These are phyloP conservation scores for Priocnemis perturbator DNA, from an alignment of 2,888 invertebrate species.

Conservation along the genomic window DNA sequence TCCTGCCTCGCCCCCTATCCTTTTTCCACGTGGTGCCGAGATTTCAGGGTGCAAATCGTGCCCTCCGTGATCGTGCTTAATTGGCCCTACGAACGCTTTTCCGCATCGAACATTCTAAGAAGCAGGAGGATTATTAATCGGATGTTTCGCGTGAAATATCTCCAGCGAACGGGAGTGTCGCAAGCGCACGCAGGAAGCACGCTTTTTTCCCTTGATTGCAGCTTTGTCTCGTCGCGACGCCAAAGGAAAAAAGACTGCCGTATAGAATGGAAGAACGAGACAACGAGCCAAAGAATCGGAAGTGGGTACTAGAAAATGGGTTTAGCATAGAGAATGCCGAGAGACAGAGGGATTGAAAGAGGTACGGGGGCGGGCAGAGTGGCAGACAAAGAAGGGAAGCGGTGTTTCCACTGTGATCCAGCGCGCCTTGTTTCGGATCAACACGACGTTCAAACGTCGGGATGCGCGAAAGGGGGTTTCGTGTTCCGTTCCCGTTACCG, in stretches of 20 bases:
- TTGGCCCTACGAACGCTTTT: no score
- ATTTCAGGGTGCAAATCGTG: no score
- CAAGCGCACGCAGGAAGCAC: no score
- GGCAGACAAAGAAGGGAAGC: background rate
- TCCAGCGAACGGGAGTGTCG: no score
- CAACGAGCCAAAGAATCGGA: background rate
- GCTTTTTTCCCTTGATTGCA: no score
- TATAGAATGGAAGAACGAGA: background rate
- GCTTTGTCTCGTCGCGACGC: no score
- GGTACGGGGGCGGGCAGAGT: background rate
- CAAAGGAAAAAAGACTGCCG: background rate
- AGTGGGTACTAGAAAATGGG: background rate
- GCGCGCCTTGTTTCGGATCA: constrained; percentile 1
- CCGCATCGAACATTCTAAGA: no score
- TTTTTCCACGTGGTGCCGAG: no score
- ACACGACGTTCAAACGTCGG: constrained; percentile 6
- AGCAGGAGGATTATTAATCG: no score
- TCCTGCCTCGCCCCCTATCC: no score
- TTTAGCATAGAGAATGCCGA: background rate
- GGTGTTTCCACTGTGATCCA: background rate
- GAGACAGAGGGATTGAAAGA: background rate
- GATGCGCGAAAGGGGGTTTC: constrained; percentile 2
- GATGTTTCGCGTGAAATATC: no score
- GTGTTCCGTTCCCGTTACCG: constrained; percentile 5
- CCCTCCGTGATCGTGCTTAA: no score